A percentile compares a stretch with the other conserved stretches of the same genome.
Evolutionary conservation across 2,797 vertebrate species (phyloP).

Genomic region (Leuciscus waleckii): DNA sequence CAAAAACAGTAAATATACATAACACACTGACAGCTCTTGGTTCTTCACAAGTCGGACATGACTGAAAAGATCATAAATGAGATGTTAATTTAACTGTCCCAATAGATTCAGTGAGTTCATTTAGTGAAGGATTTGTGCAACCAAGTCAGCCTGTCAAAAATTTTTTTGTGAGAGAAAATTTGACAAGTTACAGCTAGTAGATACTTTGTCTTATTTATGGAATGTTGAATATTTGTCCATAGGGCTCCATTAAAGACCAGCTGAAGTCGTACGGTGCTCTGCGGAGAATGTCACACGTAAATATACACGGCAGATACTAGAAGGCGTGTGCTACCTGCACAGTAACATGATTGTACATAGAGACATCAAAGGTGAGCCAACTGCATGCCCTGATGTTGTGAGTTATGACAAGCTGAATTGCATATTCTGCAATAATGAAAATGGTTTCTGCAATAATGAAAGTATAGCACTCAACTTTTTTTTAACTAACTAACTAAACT

Average conservation of each 20-base stretch:
- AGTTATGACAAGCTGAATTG: background rate
- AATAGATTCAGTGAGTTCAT: background rate
- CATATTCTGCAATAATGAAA: background rate
- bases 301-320: constrained; percentile 96
- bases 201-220: background rate
- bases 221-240: background rate
- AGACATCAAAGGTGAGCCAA: constrained; percentile 93
- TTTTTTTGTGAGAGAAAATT: background rate
- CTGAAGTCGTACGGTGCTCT: constrained; percentile 95
- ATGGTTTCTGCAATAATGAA: background rate
- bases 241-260: constrained; percentile 98
- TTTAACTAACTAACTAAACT: background rate
- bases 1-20: background rate
- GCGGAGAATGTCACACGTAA: constrained; percentile 96
- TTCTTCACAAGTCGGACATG: background rate
- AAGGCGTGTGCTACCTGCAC: constrained; percentile 98
- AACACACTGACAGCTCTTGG: background rate
- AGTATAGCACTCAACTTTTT: background rate
- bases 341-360: constrained; percentile 99
- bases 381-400: background rate
- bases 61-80: background rate
- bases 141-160: background rate
- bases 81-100: background rate
- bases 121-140: background rate
- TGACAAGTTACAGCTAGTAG: background rate